Evolutionary conservation across 2,888 invertebrate species (phyloP), one percentile per base, ranked within the genome.

Genomic region (Pyralis farinalis): DNA sequence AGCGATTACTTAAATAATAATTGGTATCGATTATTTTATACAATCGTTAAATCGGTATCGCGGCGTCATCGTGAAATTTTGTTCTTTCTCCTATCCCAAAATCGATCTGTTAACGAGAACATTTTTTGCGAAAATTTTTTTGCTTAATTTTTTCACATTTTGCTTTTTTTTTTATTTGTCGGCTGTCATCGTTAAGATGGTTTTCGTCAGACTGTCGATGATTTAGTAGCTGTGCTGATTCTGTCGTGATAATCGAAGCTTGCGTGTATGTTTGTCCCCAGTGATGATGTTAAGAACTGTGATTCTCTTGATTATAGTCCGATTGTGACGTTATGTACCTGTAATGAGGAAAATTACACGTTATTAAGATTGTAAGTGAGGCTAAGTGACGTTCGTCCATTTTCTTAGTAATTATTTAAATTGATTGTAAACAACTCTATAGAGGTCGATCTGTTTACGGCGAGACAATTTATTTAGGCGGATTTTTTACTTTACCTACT

Each of bases 11-110:
- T 45, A 58, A 55, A 47, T 47, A 45, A 53, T 43, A 46, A 49
- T 45, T 45, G 46, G 43, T 37, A 55, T 54, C 59, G 54, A 58
- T 68, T 75, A 75, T 72, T 79, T 83, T 64, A 80, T 77, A 63
- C 75, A 74, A 56, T 71, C 68, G 69, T 63, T 54, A 45, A 68
- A 67, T 43, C 60, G 63, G 47, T 64, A 47, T 43, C 58, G 61
- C 43, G 65, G 49, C 68, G 82, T 85, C 87, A 87, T 85, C 82
- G 82, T 60, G 72, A 45, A 51, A 45, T 43, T 47, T 55, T 64
- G 44, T 58, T 51, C 84, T 84, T 85, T 67, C 85, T 75, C 51
- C 86, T 68, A 62, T 86, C 84, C 80, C 83, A 85, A 63, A 82
- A 79, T 28, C 81, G 71, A 43, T 82, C 76, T 51, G 72, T 74